Base-by-base conservation (phyloP, 2,113 vertebrate species). In the Thermophis baileyi region DNA sequence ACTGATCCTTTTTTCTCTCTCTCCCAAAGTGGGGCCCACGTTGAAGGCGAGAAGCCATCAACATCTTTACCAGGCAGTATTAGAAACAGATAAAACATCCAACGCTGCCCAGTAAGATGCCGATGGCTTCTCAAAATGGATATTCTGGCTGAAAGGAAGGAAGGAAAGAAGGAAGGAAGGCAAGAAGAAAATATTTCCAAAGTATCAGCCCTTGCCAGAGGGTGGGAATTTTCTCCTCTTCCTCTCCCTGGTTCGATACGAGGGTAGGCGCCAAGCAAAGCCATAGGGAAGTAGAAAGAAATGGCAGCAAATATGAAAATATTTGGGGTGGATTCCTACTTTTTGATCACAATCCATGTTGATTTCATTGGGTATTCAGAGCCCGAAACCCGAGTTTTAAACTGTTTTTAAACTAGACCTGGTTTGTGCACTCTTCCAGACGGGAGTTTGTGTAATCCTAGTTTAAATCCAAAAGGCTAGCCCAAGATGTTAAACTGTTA, bases 61-160 rank as follows among this genome's bases (percentile, higher is more conserved):
- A 99, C 99, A 99, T 99, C 99, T 99, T 99, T 99, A 99, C 99
- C 99, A 99, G 99, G 99, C 99, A 99, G 99, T 99, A 99, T 99
- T 99, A 99, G 99, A 99, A 97, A 98, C 89, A 97, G 96, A 94
- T 97, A 98, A 97, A 97, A 97, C 98, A 98, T 99, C 99, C 99
- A 99, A 99, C 99, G 99, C 99, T 99, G 99, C 99, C 99, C 99
- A 98, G 99, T 99, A 99, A 99, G 99, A 99, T 99, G 99, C 97
- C 97, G 97, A 98, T 98, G 97, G 97, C 96, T 96, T 95, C 97
- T 98, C 98, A 97, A 91, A 50, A 14, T 90, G 92, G 53, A 44
- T 40, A 40, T 44, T 22, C 6, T 8, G 12, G 49, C 49, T 2
- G 69, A 6, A 40, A 35, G 0, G 35, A 40, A 81, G 69, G 18